A percentile compares a stretch with the other conserved stretches of the same genome.
Conservation (phyloP, 2,888 invertebrate genomes). For the Gibbula magus region DNA sequence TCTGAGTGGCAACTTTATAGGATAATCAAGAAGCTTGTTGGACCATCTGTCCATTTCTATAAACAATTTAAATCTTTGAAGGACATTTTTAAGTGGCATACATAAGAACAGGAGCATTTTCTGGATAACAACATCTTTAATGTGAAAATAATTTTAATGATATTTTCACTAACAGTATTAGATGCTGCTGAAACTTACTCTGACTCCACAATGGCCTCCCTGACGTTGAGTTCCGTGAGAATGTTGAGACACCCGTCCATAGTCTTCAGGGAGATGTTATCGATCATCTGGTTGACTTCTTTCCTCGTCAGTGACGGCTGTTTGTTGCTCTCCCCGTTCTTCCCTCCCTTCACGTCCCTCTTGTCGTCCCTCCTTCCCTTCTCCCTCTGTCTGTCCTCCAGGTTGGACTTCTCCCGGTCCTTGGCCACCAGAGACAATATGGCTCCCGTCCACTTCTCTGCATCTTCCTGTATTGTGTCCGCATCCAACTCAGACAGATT, state of each 20-base stretch:
- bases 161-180: no score
- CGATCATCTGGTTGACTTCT: constrained; percentile 57
- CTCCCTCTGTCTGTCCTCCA: constrained; percentile 9
- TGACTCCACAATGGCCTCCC: constrained; percentile 64
- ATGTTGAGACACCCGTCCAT: constrained; percentile 69
- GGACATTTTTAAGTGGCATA: no score
- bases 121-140: no score
- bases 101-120: no score
- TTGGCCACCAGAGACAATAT: constrained; percentile 30
- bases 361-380: constrained; percentile 12
- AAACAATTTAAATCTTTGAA: neutral
- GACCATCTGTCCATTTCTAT: no score
- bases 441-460: constrained; percentile 39
- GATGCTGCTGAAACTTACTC: constrained; percentile 62
- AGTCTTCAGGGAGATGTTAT: constrained; percentile 58
- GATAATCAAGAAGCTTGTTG: no score
- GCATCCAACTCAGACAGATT: neutral
- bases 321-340: neutral
- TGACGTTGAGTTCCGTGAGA: constrained; percentile 64
- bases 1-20: no score
- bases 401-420: constrained; percentile 14
- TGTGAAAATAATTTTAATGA: no score
- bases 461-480: constrained; percentile 28
- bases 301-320: constrained; percentile 26
- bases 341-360: constrained; percentile 20